Base-by-base conservation (phyloP, 2,888 invertebrate genomes). In the Nephrotoma guestfalica region DNA sequence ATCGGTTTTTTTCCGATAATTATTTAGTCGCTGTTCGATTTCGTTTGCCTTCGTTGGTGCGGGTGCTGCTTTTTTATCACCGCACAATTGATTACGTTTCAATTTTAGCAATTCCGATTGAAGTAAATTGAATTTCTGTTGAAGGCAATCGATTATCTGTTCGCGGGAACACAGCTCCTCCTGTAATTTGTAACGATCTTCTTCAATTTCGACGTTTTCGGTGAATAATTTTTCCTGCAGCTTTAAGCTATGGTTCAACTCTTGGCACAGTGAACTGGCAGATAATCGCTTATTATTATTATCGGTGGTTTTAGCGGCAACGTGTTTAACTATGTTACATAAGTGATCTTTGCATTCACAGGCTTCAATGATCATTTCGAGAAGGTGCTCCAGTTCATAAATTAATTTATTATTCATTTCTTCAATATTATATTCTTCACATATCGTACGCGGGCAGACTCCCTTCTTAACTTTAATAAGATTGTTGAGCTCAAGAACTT, bases 191-290 rank as follows among this genome's bases (percentile, higher is more conserved):
- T 90, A 95, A 94, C 94, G 94, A 90, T 93, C 94, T 86, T 93
- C 93, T 91, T 95, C 95, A 88, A 95, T 91, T 89, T 94, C 93
- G 13, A 94, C 94, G 90, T 95, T 95, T 90, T 95, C 95, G 6
- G 93, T 92, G 0, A 93, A 94, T 86, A 95, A 91, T 90, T 93
- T 94, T 89, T 95, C 95, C 89, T 95, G 94, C 93, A 94, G 15
- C n/a, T 42, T 41, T 84, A 84, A 84, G 42, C 84, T 84, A 4
- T 84, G 41, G 6, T 41, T 41, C 13, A 84, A n/a, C 84, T 84
- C 84, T 41, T 84, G 41, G 6, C 42, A 41, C 4, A 84, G 2
- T 41, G 84, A 84, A 41, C 42, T 84, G 13, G 42, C 42, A 6
- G 84, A 41, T 42, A 42, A 84, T 15, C 41, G 42, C 4, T 71